Percentiles rank a stretch among this genome's conserved stretches.
Evolutionary conservation across 2,797 vertebrate species (phyloP).

Genomic region (Kryptopterus vitreolus): DNA sequence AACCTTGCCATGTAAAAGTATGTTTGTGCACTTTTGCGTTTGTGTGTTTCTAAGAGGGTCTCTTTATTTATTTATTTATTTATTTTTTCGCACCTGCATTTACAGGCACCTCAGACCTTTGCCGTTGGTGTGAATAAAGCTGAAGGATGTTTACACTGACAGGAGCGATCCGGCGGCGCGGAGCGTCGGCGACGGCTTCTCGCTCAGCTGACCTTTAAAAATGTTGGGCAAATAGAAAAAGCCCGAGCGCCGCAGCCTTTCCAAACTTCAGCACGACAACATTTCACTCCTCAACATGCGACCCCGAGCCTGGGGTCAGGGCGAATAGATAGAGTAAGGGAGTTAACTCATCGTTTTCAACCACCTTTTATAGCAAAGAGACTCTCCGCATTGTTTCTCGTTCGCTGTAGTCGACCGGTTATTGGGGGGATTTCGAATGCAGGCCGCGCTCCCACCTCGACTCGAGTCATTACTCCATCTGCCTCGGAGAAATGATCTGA

Average conservation of each 20-base stretch:
- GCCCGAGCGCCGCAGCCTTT: too few relatives aligned
- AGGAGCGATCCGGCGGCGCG: background rate
- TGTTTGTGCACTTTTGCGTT: background rate
- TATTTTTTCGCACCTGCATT: background rate
- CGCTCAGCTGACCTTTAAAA: conserved; percentile 38
- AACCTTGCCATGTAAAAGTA: background rate
- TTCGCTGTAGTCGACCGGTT: conserved; percentile 11
- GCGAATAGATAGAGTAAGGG: background rate
- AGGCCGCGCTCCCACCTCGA: background rate
- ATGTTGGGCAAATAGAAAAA: conserved; percentile 26
- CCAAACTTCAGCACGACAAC: background rate
- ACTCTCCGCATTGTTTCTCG: background rate
- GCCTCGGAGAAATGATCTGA: conserved; percentile 16
- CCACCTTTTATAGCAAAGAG: background rate
- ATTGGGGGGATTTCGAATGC: conserved; percentile 5
- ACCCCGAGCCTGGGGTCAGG: background rate
- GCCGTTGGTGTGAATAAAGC: conserved; percentile 32
- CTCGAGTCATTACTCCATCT: conserved; percentile 36
- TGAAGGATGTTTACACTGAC: conserved; percentile 20
- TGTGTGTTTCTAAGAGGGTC: background rate
- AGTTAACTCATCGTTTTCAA: background rate
- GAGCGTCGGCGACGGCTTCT: background rate
- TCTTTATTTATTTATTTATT: too few relatives aligned
- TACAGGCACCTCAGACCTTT: conserved; percentile 31
- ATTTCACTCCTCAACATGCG: background rate